Percentiles rank a stretch among this genome's conserved stretches.
These are phyloP conservation scores for Dexiosoma caninum DNA, from an alignment of 2,888 invertebrate genomes.

Conservation along the genomic window DNA sequence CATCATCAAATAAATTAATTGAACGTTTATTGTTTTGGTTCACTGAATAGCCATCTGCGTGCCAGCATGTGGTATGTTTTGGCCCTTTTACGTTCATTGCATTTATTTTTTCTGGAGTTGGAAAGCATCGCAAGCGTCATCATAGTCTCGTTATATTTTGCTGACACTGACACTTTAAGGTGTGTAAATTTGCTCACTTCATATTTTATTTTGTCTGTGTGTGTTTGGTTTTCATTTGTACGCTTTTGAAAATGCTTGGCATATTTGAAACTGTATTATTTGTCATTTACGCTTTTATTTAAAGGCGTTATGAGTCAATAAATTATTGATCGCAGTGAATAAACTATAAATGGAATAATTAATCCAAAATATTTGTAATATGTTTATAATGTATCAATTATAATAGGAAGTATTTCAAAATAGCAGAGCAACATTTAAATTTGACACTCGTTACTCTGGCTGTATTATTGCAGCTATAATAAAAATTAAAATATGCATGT, in stretches of 20 bases:
- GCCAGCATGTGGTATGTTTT: background rate
- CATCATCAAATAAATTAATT: constrained; percentile 37
- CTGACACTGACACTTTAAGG: constrained; percentile 35
- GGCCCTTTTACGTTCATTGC: background rate
- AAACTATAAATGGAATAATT: background rate
- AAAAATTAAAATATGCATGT: too few species aligned
- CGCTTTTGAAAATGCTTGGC: background rate
- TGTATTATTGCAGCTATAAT: too few species aligned
- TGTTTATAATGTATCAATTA: too few species aligned
- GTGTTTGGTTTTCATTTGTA: background rate
- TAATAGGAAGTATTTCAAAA: too few species aligned
- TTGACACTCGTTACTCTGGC: too few species aligned
- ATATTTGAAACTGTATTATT: background rate
- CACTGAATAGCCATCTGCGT: constrained; percentile 34
- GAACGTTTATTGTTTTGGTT: constrained; percentile 43
- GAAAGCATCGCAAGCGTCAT: background rate
- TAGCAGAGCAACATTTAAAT: too few species aligned
- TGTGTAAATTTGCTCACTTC: background rate
- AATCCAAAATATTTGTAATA: too few species aligned
- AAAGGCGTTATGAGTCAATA: background rate
- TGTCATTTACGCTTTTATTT: background rate
- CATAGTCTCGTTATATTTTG: background rate
- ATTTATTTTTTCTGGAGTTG: background rate
- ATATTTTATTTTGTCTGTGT: background rate
- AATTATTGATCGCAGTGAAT: background rate